Evolutionary conservation across 2,888 invertebrate species (phyloP).

Genomic region (Eupithecia subumbrata): DNA sequence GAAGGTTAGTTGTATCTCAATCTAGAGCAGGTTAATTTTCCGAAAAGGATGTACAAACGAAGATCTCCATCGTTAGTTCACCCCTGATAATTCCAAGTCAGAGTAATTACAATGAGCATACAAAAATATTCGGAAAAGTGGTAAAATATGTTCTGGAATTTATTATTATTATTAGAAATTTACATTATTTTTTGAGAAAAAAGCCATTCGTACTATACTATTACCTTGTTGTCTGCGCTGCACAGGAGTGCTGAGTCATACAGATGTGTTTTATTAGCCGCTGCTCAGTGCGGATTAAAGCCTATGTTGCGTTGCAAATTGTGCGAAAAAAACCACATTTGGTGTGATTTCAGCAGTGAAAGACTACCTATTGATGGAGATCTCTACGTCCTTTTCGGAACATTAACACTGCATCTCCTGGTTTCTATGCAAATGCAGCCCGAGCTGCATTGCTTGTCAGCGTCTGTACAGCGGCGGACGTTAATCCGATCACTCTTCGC

Average conservation of each 20-base stretch:
- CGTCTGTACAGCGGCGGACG: conserved; percentile 42
- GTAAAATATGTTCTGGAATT: background rate
- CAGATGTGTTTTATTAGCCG: too few relatives aligned
- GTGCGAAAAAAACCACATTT: too few relatives aligned
- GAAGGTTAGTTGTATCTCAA: too few relatives aligned
- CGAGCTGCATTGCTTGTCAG: conserved; percentile 11
- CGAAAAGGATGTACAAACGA: background rate
- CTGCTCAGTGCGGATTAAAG: too few relatives aligned
- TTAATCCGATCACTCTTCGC: conserved; percentile 66
- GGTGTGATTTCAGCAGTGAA: too few relatives aligned
- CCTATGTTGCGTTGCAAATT: too few relatives aligned
- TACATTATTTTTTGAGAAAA: background rate
- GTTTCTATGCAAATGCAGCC: conserved; percentile 8
- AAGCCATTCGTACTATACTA: too few relatives aligned
- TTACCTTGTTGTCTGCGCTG: too few relatives aligned
- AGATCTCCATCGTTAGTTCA: background rate
- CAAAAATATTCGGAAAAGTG: background rate
- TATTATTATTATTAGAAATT: background rate
- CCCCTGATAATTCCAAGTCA: background rate
- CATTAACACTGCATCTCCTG: background rate
- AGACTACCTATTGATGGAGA: background rate
- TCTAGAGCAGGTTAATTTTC: too few relatives aligned
- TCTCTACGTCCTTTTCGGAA: background rate
- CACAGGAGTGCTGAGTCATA: too few relatives aligned
- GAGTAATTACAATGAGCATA: background rate